A percentile compares a stretch with the other conserved stretches of the same genome.
These are phyloP conservation scores for Halyomorpha halys DNA, from an alignment of 1,140 invertebrate species.

Conservation along the genomic window DNA sequence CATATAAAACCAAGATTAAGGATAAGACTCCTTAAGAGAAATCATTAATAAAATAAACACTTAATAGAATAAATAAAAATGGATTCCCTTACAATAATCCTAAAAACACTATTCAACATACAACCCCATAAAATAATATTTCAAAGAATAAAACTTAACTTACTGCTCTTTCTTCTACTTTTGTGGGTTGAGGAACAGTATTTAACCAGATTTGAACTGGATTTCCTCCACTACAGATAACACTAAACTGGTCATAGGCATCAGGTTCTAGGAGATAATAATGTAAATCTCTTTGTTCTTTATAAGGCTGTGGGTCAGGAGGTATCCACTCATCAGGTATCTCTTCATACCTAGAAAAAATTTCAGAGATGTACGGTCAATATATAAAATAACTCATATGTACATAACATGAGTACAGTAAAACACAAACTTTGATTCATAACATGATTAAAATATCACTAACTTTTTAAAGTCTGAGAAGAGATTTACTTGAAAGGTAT, in stretches of 20 bases:
- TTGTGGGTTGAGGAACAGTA: conserved; percentile 71
- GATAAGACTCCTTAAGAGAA: no score
- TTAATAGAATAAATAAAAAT: no score
- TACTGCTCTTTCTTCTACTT: conserved; percentile 74
- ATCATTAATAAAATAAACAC: no score
- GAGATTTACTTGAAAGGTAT: conserved; percentile 90
- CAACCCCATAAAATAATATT: no score
- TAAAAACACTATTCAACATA: no score
- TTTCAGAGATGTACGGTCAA: no score
- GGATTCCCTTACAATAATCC: no score
- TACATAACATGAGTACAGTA: no score
- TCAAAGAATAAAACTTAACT: conserved; percentile 32
- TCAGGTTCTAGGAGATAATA: conserved; percentile 86
- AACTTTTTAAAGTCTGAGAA: conserved; percentile 94
- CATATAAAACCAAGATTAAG: no score
- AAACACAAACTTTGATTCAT: no score
- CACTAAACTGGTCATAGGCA: conserved; percentile 90
- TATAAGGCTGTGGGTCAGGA: conserved; percentile 76
- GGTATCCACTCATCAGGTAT: conserved; percentile 89
- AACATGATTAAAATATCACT: conserved; percentile 33
- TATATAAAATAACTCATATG: no score
- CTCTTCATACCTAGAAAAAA: conserved; percentile 59
- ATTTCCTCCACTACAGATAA: conserved; percentile 67
- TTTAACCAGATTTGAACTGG: conserved; percentile 80
- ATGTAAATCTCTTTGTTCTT: conserved; percentile 77